Evolutionary conservation across 2,113 vertebrate genomes (phyloP).

Genomic region (Origma solitaria): DNA sequence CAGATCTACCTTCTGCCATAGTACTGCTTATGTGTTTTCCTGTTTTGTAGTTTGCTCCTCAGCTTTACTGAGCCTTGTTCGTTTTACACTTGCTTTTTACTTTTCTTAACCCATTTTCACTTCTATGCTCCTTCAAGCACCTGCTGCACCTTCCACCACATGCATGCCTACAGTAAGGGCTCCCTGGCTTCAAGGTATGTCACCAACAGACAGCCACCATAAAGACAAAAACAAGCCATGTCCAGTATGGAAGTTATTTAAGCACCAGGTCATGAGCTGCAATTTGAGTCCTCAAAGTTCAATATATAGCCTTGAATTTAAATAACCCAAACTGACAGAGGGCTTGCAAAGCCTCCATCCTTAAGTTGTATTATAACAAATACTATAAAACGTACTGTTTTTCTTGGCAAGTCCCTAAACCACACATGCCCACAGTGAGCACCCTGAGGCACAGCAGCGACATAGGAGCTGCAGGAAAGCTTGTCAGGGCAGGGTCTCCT

Average conservation of each 20-base stretch:
- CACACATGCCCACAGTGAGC: neutral
- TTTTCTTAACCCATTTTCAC: neutral
- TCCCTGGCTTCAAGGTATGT: neutral
- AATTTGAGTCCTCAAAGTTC: neutral
- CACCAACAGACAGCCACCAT: neutral
- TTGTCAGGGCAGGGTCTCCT: neutral
- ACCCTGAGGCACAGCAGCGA: rapidly evolving
- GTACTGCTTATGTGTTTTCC: neutral
- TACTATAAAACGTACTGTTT: neutral
- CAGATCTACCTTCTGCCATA: neutral
- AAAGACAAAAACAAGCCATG: rapidly evolving
- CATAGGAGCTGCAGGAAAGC: neutral
- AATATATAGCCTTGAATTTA: neutral
- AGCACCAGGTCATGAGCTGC: neutral
- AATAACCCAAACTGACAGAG: neutral
- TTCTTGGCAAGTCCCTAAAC: neutral
- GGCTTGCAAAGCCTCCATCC: neutral
- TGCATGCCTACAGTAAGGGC: neutral
- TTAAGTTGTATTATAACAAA: neutral
- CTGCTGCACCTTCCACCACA: neutral
- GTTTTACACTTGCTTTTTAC: neutral
- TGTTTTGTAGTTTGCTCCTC: neutral
- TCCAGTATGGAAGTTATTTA: neutral
- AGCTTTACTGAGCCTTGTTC: neutral
- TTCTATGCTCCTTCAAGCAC: neutral